Percentiles rank a stretch among this genome's conserved stretches.
phyloP scores from a whole-genome alignment of 2,113 vertebrate species.

The Chaetodon auriga region DNA sequence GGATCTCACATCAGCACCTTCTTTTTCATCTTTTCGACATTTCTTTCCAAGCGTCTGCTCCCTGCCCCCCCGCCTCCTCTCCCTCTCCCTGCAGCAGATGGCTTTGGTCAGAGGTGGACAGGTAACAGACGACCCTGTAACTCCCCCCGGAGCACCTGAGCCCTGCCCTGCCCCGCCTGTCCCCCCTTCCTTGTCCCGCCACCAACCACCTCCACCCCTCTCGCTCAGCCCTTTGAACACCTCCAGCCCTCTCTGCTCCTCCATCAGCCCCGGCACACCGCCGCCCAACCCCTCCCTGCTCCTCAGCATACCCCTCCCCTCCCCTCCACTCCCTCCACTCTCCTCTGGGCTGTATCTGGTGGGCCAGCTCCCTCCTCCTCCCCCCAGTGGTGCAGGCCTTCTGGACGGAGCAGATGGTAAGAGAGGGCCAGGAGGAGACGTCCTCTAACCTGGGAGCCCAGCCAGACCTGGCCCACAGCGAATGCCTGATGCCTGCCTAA shows the following conservation, averaged over 20 bases:
- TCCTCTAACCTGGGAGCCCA: conserved; percentile 86
- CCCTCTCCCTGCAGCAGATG: conserved; percentile 79
- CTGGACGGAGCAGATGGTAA: conserved; percentile 86
- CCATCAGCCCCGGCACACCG: conserved; percentile 23
- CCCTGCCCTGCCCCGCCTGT: conserved; percentile 57
- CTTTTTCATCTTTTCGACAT: conserved; percentile 33
- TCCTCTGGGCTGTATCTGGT: conserved; percentile 66
- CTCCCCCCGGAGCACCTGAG: conserved; percentile 64
- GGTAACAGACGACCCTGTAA: conserved; percentile 82
- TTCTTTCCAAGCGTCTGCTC: conserved; percentile 36
- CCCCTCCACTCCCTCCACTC: conserved; percentile 27
- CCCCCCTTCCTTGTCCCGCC: conserved; percentile 12
- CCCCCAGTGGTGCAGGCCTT: conserved; percentile 81
- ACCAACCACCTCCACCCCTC: conserved; percentile 13
- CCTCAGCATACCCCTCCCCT: conserved; percentile 6
- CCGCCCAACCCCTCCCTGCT: conserved; percentile 13
- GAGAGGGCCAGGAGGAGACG: conserved; percentile 83
- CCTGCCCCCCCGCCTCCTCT: background rate
- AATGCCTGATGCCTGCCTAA: conserved; percentile 77
- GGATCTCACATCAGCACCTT: conserved; percentile 41
- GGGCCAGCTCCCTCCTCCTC: conserved; percentile 36
- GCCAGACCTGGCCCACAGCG: conserved; percentile 80
- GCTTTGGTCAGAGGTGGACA: conserved; percentile 83
- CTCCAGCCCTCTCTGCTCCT: conserved; percentile 41
- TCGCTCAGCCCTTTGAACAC: conserved; percentile 27